These are phyloP conservation scores for Palythoa grandis DNA, from an alignment of 92 coral and sea anemone species.

Conservation along the genomic window DNA sequence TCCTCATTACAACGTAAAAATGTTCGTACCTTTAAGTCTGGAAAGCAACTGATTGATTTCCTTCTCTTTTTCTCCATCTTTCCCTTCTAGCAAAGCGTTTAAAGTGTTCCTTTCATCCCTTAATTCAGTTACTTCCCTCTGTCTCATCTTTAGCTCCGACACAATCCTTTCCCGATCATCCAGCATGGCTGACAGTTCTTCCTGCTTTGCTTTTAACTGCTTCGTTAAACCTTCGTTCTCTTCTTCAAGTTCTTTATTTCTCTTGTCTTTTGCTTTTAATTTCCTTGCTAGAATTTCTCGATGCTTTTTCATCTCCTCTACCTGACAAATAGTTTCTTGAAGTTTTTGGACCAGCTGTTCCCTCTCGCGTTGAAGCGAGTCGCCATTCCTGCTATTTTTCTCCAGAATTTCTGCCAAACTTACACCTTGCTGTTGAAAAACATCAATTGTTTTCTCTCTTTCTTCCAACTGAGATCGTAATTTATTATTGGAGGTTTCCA, in stretches of 20 bases:
- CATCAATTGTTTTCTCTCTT: slow-evolving; percentile 81
- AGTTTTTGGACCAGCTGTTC: slow-evolving; percentile 79
- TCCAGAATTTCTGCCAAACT: slow-evolving; percentile 86
- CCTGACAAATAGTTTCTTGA: slow-evolving; percentile 78
- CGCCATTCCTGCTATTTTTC: slow-evolving; percentile 83
- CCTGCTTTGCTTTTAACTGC: slow-evolving; percentile 67
- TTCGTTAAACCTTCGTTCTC: slow-evolving; percentile 43
- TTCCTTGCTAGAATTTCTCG: slow-evolving; percentile 91
- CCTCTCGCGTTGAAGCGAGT: slow-evolving; percentile 89
- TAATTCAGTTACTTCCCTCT: slow-evolving; percentile 74
- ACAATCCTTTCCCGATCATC: slow-evolving; percentile 80
- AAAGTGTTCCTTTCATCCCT: slow-evolving; percentile 85
- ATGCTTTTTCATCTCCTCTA: slow-evolving; percentile 85
- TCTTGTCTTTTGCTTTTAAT: slow-evolving; percentile 85
- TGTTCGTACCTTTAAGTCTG: slow-evolving; percentile 84
- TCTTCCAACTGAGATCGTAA: slow-evolving; percentile 79
- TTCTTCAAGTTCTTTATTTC: slow-evolving; percentile 73
- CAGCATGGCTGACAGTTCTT: slow-evolving; percentile 86
- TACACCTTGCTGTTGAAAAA: slow-evolving; percentile 85
- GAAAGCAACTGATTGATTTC: slow-evolving; percentile 90
- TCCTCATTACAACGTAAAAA: neutral
- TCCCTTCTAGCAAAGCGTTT: slow-evolving; percentile 84
- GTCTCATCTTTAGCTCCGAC: slow-evolving; percentile 82
- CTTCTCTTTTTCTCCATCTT: slow-evolving; percentile 87
- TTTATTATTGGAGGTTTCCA: slow-evolving; percentile 61